Percentiles rank a stretch among this genome's conserved stretches.
Evolutionary conservation across 2,797 vertebrate genomes (phyloP).

Genomic region (Danio albolineatus): DNA sequence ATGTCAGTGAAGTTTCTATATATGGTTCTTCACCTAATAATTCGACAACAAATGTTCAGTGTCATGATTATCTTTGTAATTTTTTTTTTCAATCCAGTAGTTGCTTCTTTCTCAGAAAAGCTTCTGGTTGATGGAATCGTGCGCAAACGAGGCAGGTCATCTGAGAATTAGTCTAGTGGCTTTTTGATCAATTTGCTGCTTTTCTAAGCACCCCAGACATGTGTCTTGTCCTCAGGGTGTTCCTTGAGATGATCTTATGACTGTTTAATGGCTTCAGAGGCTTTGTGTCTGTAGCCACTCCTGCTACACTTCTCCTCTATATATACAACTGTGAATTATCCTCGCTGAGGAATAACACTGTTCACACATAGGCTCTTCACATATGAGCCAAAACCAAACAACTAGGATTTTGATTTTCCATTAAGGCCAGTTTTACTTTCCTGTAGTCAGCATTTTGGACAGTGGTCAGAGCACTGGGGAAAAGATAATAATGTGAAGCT

Average conservation of each 20-base stretch:
- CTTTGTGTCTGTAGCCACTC: constrained; percentile 22
- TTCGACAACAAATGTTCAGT: background rate
- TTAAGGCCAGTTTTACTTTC: background rate
- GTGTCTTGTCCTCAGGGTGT: constrained; percentile 18
- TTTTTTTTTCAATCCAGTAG: background rate
- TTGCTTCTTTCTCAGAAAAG: background rate
- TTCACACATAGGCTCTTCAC: background rate
- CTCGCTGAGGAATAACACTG: background rate
- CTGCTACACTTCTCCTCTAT: constrained; percentile 21
- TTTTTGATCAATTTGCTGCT: background rate
- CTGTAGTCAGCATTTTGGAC: background rate
- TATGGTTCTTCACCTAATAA: no score
- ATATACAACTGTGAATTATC: constrained; percentile 20
- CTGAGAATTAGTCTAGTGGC: background rate
- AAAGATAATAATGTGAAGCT: background rate
- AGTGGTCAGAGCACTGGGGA: background rate
- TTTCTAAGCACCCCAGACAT: background rate
- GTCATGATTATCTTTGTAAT: background rate
- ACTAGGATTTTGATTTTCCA: background rate
- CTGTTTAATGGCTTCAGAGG: constrained; percentile 52
- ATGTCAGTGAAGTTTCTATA: no score
- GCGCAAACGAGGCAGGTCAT: background rate
- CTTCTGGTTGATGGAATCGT: background rate
- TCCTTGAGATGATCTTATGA: constrained; percentile 68
- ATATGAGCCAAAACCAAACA: background rate